Evolutionary conservation across 2,888 invertebrate genomes (phyloP).

Genomic region (Euzophera pinguis): DNA sequence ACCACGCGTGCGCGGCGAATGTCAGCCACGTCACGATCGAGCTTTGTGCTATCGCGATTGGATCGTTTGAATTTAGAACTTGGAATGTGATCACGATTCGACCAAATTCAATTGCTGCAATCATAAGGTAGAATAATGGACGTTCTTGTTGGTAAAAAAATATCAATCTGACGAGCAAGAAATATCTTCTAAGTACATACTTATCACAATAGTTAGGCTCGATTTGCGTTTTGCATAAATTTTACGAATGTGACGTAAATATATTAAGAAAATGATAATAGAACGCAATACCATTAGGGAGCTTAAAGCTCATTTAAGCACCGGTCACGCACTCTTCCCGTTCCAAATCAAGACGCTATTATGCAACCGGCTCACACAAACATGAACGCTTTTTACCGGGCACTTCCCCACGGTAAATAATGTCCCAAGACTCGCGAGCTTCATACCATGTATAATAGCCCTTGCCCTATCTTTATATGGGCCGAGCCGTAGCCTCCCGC

Average conservation of each 20-base stretch:
- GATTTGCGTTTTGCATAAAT: not conserved
- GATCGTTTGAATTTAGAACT: conserved; percentile 64
- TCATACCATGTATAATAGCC: conserved; percentile 62
- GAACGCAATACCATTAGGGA: not conserved
- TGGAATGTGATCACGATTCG: conserved; percentile 59
- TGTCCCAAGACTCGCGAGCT: conserved; percentile 57
- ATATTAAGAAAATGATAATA: not conserved
- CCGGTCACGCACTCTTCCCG: conserved; percentile 56
- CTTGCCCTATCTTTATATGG: conserved; percentile 78
- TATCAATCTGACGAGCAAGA: not conserved
- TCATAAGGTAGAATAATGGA: conserved; percentile 1
- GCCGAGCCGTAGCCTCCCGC: conserved; percentile 75
- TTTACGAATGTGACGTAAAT: not conserved
- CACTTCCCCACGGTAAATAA: conserved; percentile 65
- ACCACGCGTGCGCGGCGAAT: conserved; percentile 74
- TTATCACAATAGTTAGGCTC: not conserved
- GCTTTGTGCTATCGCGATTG: conserved; percentile 69
- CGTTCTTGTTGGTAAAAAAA: not conserved
- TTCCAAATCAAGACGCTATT: conserved; percentile 61
- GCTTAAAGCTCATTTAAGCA: conserved; percentile 32
- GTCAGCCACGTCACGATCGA: conserved; percentile 77
- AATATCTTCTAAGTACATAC: not conserved
- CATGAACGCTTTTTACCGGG: conserved; percentile 54
- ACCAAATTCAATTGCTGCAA: conserved; percentile 37
- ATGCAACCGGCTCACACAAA: conserved; percentile 68